Conservation (phyloP, 2,888 invertebrate genomes). For the Caenorhabditis becei region DNA sequence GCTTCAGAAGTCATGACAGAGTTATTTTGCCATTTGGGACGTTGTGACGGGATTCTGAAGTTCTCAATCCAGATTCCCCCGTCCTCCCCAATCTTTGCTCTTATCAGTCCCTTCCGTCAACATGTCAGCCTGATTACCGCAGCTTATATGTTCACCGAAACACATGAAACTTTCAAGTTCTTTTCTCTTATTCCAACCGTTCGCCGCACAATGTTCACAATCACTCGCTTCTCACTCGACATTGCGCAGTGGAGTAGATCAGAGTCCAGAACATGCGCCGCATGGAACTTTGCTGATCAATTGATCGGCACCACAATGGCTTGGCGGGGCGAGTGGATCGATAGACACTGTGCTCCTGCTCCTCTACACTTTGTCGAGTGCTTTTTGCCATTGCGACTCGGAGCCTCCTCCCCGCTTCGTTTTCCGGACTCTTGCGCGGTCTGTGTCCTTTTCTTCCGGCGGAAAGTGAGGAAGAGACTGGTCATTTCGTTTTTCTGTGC, state of each 20-base stretch:
- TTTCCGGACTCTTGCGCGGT: conserved; percentile 44
- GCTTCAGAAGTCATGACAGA: too few species aligned
- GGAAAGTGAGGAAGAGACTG: conserved; percentile 43
- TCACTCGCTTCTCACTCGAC: too few species aligned
- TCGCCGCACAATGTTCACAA: neutral
- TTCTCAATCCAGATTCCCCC: too few species aligned
- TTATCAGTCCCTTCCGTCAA: neutral
- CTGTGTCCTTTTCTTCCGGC: conserved; percentile 18
- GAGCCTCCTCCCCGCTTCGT: conserved; percentile 23
- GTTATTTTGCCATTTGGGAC: too few species aligned
- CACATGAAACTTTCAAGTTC: neutral
- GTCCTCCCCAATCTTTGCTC: conserved; percentile 9
- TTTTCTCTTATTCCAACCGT: neutral
- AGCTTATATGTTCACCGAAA: neutral
- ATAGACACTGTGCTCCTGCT: conserved; percentile 13
- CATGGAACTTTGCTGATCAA: conserved; percentile 29
- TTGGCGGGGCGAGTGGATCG: conserved; percentile 26
- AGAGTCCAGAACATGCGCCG: conserved; percentile 30
- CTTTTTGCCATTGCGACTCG: conserved; percentile 54
- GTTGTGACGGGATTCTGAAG: too few species aligned
- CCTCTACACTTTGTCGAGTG: conserved; percentile 45
- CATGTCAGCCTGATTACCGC: conserved; percentile 11
- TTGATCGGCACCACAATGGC: conserved; percentile 51
- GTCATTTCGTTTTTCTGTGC: conserved; percentile 32
- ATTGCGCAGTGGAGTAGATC: too few species aligned